Percentiles rank a stretch among this genome's conserved stretches.
These are phyloP conservation scores for Orbicella faveolata DNA, from an alignment of 64 coral and sea anemone species.

Conservation along the genomic window DNA sequence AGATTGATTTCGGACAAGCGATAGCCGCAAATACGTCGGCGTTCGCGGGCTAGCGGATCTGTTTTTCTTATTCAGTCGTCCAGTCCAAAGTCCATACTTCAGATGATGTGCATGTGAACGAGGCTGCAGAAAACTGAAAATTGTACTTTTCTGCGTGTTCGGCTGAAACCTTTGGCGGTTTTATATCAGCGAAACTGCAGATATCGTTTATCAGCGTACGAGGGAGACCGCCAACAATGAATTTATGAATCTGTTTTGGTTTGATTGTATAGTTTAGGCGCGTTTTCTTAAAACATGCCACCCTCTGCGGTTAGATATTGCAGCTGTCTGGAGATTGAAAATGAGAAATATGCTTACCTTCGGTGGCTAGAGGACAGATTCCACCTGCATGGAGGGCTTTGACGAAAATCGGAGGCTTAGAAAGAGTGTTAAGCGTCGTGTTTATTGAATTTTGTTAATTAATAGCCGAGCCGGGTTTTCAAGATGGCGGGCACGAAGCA, in stretches of 20 bases:
- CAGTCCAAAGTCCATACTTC: constrained; percentile 5
- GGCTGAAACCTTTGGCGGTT: neutral
- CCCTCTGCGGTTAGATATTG: neutral
- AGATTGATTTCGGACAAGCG: neutral
- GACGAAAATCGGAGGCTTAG: constrained; percentile 1
- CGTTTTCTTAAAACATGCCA: neutral
- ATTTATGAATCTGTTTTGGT: neutral
- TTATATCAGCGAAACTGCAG: too few species aligned
- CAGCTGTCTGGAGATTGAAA: neutral
- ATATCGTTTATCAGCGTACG: neutral
- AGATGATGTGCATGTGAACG: neutral
- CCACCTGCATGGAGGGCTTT: neutral
- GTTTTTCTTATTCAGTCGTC: neutral
- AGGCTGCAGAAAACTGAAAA: neutral
- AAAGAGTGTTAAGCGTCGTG: neutral
- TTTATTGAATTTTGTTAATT: neutral
- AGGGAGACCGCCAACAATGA: neutral
- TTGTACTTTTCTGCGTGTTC: neutral
- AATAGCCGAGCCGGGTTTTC: neutral
- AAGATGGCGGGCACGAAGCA: constrained; percentile 11
- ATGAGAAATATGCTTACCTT: neutral
- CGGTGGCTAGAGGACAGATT: neutral
- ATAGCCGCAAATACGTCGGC: neutral
- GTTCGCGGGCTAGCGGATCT: neutral
- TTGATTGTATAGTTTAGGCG: neutral